Evolutionary conservation across 2,113 vertebrate species (phyloP), one percentile per base, ranked within the genome.

Genomic region (Pitta sordida): DNA sequence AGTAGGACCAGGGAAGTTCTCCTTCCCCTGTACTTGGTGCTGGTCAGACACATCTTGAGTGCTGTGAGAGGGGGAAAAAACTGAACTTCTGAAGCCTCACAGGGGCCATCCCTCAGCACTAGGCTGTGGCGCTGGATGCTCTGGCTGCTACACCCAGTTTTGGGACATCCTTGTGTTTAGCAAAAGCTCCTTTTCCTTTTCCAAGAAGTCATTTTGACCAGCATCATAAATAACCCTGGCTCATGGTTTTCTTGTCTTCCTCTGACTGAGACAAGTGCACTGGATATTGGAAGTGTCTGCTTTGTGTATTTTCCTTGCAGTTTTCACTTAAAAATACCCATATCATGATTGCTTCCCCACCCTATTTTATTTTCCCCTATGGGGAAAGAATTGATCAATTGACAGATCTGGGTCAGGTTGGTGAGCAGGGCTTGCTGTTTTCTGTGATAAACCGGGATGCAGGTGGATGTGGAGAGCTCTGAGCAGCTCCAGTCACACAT

Each of bases 331-430:
- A 85, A 82, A 74, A 70, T 68, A 48, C 48, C 55, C 27, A 11
- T 74, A 59, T 78, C 71, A 60, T 83, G 41, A 53, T 76, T 10
- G 2, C 6, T 15, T 16, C 7, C 53, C 36, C 7, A 14, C 41
- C 60, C 19, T 11, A 58, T 93, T 93, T 85, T 34, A 78, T 83
- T 92, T 93, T 89, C 55, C 18, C 63, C 55, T 11, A 8, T 73
- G 48, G 49, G 59, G 15, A 41, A 41, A 65, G 23, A 85, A 91
- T 67, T 36, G 89, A 90, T 92, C 86, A 41, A 34, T 83, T 94
- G 95, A 63, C 91, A 96, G 85, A 94, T 93, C 7, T 63, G 27
- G 93, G 96, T 76, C 86, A 93, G 55, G 69, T n/a, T 37, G 59
- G 64, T 4, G 13, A 69, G 74, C 63, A 27, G 62, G 60, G 12